These are phyloP conservation scores for Drosophila kuntzei DNA, from an alignment of 2,888 invertebrate species.

Conservation along the genomic window DNA sequence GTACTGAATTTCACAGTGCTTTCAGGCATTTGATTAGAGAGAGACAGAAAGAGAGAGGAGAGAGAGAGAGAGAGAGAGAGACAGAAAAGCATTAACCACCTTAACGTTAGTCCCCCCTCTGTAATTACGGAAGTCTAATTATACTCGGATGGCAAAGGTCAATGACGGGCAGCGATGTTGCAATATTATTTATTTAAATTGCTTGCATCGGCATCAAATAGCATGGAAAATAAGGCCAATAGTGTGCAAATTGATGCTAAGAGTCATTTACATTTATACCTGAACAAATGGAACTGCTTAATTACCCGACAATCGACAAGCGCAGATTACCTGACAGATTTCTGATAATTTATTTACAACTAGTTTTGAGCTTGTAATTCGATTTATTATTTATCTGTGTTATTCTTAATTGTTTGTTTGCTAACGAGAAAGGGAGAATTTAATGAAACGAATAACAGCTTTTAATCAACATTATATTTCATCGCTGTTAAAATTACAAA, in stretches of 20 bases:
- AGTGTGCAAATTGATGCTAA: conserved; percentile 32
- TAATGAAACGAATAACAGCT: not conserved
- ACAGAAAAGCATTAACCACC: conserved; percentile 16
- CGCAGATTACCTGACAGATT: not conserved
- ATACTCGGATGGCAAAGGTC: conserved; percentile 41
- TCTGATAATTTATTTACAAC: conserved; percentile 8
- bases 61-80: not conserved
- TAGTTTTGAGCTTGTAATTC: not conserved
- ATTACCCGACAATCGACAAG: not conserved
- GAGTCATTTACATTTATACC: conserved; percentile 13
- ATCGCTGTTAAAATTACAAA: not conserved
- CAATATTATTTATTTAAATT: conserved; percentile 38
- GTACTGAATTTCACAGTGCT: conserved; percentile 23
- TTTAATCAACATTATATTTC: not conserved
- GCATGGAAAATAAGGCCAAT: conserved; percentile 27
- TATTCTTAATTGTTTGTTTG: not conserved
- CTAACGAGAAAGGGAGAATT: not conserved
- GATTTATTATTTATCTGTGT: not conserved
- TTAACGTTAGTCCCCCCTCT: conserved; percentile 25
- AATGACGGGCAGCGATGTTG: conserved; percentile 31
- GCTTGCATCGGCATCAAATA: conserved; percentile 23
- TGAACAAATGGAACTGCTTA: conserved; percentile 4
- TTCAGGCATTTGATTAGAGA: conserved; percentile 4
- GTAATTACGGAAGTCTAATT: conserved; percentile 53
- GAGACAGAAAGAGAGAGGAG: not conserved